These are phyloP conservation scores for Picus viridis DNA, from an alignment of 2,797 vertebrate species.

Conservation along the genomic window DNA sequence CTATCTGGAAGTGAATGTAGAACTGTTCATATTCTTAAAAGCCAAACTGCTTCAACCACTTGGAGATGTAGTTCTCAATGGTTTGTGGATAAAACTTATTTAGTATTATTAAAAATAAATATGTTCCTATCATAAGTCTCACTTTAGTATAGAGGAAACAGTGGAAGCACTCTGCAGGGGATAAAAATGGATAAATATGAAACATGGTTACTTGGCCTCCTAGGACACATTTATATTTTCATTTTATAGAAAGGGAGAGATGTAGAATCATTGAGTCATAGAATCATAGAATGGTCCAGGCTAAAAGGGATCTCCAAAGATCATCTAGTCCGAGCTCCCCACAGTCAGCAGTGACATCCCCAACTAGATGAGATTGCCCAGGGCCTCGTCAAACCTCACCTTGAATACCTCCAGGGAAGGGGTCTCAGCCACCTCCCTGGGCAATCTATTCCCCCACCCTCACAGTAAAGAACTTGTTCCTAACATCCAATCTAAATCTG, in stretches of 20 bases:
- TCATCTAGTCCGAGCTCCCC: too few relatives aligned
- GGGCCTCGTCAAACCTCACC: too few relatives aligned
- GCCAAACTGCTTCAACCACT: background rate
- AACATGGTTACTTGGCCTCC: background rate
- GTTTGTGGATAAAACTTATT: background rate
- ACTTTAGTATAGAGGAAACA: background rate
- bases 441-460: too few relatives aligned
- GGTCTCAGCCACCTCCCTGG: too few relatives aligned
- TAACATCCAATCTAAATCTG: too few relatives aligned
- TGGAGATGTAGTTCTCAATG: background rate
- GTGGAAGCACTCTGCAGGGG: background rate
- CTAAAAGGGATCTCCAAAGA: too few relatives aligned
- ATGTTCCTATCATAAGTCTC: background rate
- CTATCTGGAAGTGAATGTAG: background rate
- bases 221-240: background rate
- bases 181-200: background rate
- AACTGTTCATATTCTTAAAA: constrained; percentile 9
- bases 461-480: too few relatives aligned
- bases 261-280: background rate
- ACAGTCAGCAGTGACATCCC: too few relatives aligned
- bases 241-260: background rate
- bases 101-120: constrained; percentile 58
- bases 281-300: background rate
- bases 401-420: too few relatives aligned
- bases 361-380: too few relatives aligned